A percentile compares a stretch with the other conserved stretches of the same genome.
These are phyloP conservation scores for Caenorhabditis latens DNA, from an alignment of 1,140 invertebrate genomes.

Conservation along the genomic window DNA sequence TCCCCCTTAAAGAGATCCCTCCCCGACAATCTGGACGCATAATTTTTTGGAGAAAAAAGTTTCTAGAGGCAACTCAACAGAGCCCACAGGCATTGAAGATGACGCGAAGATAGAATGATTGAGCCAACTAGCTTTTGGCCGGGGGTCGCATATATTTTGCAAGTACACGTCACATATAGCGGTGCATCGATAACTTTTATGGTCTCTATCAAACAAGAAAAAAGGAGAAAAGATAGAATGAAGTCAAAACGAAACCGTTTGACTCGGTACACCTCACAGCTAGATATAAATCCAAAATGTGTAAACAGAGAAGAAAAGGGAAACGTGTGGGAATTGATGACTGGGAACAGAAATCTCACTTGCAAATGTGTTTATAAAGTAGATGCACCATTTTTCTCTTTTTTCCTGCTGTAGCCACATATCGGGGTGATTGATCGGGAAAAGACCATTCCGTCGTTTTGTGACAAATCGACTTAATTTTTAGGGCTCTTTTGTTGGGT, in stretches of 20 bases:
- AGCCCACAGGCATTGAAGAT: slow-evolving; percentile 50
- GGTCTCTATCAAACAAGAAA: too few relatives aligned
- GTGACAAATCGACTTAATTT: background rate
- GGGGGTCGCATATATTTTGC: slow-evolving; percentile 8
- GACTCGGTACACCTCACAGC: too few relatives aligned
- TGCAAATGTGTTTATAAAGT: slow-evolving; percentile 45
- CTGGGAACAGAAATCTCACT: background rate
- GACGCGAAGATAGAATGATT: slow-evolving; percentile 33
- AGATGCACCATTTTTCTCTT: background rate
- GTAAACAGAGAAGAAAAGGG: slow-evolving; percentile 6
- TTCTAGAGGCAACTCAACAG: background rate
- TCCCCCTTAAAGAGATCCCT: background rate
- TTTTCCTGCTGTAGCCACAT: background rate
- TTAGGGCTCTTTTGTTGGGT: background rate
- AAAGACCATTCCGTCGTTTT: background rate
- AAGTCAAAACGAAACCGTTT: too few relatives aligned
- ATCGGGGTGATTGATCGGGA: background rate
- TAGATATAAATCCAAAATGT: background rate
- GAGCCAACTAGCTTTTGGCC: slow-evolving; percentile 51
- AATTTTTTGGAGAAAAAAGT: slow-evolving; percentile 9
- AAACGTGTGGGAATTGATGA: slow-evolving; percentile 10
- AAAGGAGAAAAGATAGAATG: too few relatives aligned
- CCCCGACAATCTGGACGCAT: background rate
- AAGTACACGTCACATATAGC: slow-evolving; percentile 13
- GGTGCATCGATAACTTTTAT: background rate